Evolutionary conservation across 2,113 vertebrate species (phyloP), one percentile per base, ranked within the genome.

Genomic region (Hyperopisus bebe): DNA sequence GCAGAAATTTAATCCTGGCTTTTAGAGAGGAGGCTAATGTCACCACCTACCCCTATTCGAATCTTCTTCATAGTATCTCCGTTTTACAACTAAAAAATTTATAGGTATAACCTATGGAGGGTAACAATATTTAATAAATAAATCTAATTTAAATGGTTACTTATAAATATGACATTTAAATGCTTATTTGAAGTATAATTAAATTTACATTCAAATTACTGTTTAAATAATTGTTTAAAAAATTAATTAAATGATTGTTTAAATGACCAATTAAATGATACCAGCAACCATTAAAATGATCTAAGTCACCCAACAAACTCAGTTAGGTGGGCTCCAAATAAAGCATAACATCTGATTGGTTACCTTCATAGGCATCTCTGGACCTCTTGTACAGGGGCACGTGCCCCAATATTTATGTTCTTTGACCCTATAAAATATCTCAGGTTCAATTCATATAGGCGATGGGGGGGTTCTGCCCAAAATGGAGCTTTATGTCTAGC

Each of bases 1-100:
- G 93, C 92, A 92, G 95, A 94, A 95, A 95, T 92, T 44, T 91
- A 84, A 95, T 94, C 93, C 51, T 48, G 11, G 77, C 39, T 55
- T 85, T 47, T 42, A 50, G 46, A 50, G 88, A 84, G 48, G 77
- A 82, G 51, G 11, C 77, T 84, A 58, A 85, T 89, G 51, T 89
- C 88, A 89, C 83, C 80, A 85, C 50, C 55, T 47, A 84, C 80
- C 39, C 77, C 42, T 6, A 46, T 50, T 44, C 24, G 50, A 21
- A 84, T 15, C 51, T 84, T 84, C 55, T 19, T 66, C 53, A 80
- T 44, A 85, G 42, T 39, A 50, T 84, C 80, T 58, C 31, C 31
- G 0, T 58, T 35, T 87, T 55, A 87, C 39, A 53, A 27, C 15
- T 39, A 47, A 2, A n/a, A 47, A n/a, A 51, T 31, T 53, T 47